Conservation (phyloP, 2,113 vertebrate species). For the Leptobrachium leishanense region DNA sequence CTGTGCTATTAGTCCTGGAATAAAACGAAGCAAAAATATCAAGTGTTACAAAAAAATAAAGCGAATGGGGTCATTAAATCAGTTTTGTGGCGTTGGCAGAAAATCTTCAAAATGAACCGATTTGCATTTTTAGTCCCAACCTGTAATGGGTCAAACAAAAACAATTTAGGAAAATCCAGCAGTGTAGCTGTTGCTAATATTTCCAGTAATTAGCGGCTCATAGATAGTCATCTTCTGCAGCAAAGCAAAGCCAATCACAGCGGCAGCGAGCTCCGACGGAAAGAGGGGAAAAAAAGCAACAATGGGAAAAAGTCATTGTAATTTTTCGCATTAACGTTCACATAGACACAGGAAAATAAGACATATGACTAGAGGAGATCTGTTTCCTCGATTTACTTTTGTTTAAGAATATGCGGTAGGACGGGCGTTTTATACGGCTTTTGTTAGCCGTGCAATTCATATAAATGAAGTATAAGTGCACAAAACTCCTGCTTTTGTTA, state of each 20-base stretch:
- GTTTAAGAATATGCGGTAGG: too few relatives aligned
- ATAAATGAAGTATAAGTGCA: too few relatives aligned
- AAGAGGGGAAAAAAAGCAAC: conserved; percentile 3
- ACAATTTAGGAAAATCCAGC: conserved; percentile 30
- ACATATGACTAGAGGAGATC: conserved; percentile 2
- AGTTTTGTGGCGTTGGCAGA: neutral
- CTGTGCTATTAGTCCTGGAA: too few relatives aligned
- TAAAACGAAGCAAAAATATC: neutral
- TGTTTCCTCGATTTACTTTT: too few relatives aligned
- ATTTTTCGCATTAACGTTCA: conserved; percentile 32
- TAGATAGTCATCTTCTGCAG: conserved; percentile 46
- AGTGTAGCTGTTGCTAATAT: conserved; percentile 45
- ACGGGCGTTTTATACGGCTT: too few relatives aligned
- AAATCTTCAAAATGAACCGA: conserved; percentile 1
- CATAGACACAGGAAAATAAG: neutral
- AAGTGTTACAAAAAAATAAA: neutral
- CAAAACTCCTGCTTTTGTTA: too few relatives aligned
- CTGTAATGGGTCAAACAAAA: conserved; percentile 38
- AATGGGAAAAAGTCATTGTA: conserved; percentile 19
- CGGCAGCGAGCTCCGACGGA: conserved; percentile 6
- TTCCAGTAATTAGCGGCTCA: conserved; percentile 46
- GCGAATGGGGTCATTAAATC: conserved; percentile 9
- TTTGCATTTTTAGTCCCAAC: conserved; percentile 48
- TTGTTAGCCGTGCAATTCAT: too few relatives aligned
- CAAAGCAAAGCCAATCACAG: conserved; percentile 40